A percentile compares a stretch with the other conserved stretches of the same genome.
Conservation (phyloP, 2,888 invertebrate genomes). For the Apoda limacodes region DNA sequence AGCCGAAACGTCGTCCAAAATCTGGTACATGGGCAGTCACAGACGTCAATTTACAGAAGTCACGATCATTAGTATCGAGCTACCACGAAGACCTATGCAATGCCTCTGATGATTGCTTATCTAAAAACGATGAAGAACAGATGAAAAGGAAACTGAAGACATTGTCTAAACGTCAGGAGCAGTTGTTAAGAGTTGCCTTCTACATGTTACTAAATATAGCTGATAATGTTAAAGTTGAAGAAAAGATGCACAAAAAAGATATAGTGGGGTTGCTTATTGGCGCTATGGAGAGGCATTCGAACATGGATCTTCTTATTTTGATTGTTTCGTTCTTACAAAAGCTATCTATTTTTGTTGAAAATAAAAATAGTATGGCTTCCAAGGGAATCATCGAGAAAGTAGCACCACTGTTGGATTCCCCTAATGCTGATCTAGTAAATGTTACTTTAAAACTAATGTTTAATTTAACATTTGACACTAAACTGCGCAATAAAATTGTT, state of each 20-base stretch:
- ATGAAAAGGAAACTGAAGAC: constrained; percentile 80
- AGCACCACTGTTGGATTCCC: constrained; percentile 78
- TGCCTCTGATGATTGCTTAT: constrained; percentile 54
- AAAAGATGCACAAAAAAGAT: constrained; percentile 96
- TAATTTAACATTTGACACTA: constrained; percentile 95
- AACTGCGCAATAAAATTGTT: constrained; percentile 89
- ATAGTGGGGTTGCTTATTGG: constrained; percentile 89
- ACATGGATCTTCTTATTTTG: constrained; percentile 88
- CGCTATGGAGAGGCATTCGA: constrained; percentile 86
- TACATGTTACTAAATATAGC: constrained; percentile 95
- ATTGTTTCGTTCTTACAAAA: constrained; percentile 96
- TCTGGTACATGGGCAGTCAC: constrained; percentile 78
- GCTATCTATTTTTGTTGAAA: constrained; percentile 92
- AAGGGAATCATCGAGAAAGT: constrained; percentile 86
- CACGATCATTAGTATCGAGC: constrained; percentile 74
- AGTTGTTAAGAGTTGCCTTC: constrained; percentile 89
- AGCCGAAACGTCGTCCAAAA: constrained; percentile 79
- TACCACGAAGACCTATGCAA: constrained; percentile 75
- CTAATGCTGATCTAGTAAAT: constrained; percentile 79
- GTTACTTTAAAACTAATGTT: constrained; percentile 89
- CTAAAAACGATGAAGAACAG: constrained; percentile 80
- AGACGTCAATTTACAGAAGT: constrained; percentile 66
- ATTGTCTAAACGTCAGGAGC: constrained; percentile 93
- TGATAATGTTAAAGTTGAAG: constrained; percentile 94
- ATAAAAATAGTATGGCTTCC: constrained; percentile 92